These are phyloP conservation scores for Melanotaenia nigrans DNA, from an alignment of 2,797 vertebrate species.

Conservation along the genomic window DNA sequence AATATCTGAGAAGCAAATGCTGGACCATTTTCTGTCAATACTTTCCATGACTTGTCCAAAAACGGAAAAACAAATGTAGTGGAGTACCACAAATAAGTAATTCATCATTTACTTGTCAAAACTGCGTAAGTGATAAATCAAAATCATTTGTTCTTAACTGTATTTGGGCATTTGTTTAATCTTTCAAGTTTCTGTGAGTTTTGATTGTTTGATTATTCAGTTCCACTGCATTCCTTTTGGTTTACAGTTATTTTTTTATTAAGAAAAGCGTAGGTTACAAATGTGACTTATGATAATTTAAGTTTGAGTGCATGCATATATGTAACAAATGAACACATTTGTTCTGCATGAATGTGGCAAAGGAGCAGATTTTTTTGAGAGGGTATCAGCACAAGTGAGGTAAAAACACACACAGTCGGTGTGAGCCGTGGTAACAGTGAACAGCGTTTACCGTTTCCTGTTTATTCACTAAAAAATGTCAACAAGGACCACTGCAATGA, in stretches of 20 bases:
- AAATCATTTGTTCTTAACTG: not conserved
- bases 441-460: slow-evolving; percentile 8
- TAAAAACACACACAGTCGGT: slow-evolving; percentile 33
- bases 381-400: not conserved
- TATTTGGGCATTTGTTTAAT: not conserved
- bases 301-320: not conserved
- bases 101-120: not conserved
- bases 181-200: not conserved
- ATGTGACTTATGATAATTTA: not conserved
- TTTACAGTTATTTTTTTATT: not conserved
- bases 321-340: slow-evolving; percentile 4
- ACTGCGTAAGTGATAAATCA: not conserved
- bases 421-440: slow-evolving; percentile 4
- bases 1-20: not conserved
- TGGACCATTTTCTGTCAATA: too few species aligned
- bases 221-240: not conserved
- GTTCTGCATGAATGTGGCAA: slow-evolving; percentile 12
- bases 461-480: not conserved
- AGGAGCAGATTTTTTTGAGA: slow-evolving; percentile 8
- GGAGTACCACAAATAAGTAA: not conserved
- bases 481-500: not conserved
- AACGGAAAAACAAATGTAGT: not conserved
- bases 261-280: not conserved
- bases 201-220: not conserved
- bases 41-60: not conserved